Base-by-base conservation (phyloP, 1,140 invertebrate genomes). In the Dendroctonus valens region DNA sequence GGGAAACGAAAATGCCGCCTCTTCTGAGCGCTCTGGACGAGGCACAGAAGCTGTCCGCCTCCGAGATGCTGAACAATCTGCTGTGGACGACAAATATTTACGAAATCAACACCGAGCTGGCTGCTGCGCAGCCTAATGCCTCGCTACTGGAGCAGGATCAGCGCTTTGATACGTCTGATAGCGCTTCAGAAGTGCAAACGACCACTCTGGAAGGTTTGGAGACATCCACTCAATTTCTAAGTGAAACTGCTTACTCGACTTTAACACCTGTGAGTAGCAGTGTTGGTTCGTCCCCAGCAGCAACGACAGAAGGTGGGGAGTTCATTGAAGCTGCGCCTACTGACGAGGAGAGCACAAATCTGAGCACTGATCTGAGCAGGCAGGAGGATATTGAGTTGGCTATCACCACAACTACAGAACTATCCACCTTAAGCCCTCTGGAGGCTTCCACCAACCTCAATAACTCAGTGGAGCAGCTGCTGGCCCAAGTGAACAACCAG, bases 371-470 rank as follows among this genome's bases (percentile, higher is more conserved):
- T 26, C 26, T 81, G 62, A 75, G 78, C 64, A 77, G 74, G 0
- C 75, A 81, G 67, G 75, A 76, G 0, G 79, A 78, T 12, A 80
- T 79, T 37, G 75, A 74, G 0, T 55, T 81, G 8, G 76, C 41
- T 9, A 61, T 26, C 9, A 2, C 11, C 8, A 60, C 26, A 15
- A 39, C 59, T 2, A 38, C 14, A 5, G 6, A 53, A 57, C 40
- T 41, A n/a, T 2, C 44, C 26, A 42, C 49, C 5, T 57, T 26
- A 7, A 67, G 7, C 53, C 9, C 9, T 41, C 11, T 12, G 15
- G 11, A 7, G 11, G 37, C 6, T 0, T 7, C 14, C 38, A 26
- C 0, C 26, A 26, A 52, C 5, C 39, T 55, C n/a, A 40, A n/a
- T 4, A 40, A 9, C 9, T 55, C 53, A 39, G 26, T 41, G 37